Evolutionary conservation across 2,888 invertebrate species (phyloP).

Genomic region (Pinctada fucata): DNA sequence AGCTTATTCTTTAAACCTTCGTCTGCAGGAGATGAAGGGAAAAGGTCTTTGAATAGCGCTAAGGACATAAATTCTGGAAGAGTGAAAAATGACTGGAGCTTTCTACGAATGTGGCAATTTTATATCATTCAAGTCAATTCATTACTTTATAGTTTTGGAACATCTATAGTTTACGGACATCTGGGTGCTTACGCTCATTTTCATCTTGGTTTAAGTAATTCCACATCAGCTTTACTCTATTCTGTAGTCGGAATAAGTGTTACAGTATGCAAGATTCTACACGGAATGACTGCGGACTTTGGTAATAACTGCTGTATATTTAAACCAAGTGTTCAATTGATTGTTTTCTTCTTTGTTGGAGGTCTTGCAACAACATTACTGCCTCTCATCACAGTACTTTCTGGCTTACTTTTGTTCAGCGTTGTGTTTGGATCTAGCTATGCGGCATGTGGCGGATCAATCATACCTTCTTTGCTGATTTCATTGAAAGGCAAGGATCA

Average conservation of each 20-base stretch:
- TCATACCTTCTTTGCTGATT: slow-evolving; percentile 28
- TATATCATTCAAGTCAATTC: slow-evolving; percentile 19
- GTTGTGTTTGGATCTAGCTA: slow-evolving; percentile 27
- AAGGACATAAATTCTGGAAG: background rate
- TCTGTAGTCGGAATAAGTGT: slow-evolving; percentile 33
- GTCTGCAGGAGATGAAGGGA: too few relatives aligned
- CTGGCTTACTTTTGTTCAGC: slow-evolving; percentile 19
- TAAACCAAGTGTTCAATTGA: slow-evolving; percentile 29
- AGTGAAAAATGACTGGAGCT: slow-evolving; percentile 13
- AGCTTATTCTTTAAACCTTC: slow-evolving; percentile 23
- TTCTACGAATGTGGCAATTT: slow-evolving; percentile 16
- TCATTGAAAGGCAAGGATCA: slow-evolving; percentile 24
- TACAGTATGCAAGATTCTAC: slow-evolving; percentile 22
- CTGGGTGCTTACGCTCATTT: slow-evolving; percentile 26
- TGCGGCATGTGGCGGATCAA: slow-evolving; percentile 34
- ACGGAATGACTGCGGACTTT: slow-evolving; percentile 12
- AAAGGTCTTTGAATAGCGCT: too few relatives aligned
- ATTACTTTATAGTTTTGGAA: slow-evolving; percentile 27
- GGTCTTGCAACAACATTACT: slow-evolving; percentile 22
- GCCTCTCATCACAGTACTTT: background rate
- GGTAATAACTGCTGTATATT: slow-evolving; percentile 5
- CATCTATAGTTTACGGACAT: slow-evolving; percentile 32
- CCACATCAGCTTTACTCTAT: slow-evolving; percentile 25
- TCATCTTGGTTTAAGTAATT: background rate
- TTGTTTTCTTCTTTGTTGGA: slow-evolving; percentile 26